Evolutionary conservation across 2,888 invertebrate genomes (phyloP), one percentile per base, ranked within the genome.

Genomic region (Lasioglossum villosulum): DNA sequence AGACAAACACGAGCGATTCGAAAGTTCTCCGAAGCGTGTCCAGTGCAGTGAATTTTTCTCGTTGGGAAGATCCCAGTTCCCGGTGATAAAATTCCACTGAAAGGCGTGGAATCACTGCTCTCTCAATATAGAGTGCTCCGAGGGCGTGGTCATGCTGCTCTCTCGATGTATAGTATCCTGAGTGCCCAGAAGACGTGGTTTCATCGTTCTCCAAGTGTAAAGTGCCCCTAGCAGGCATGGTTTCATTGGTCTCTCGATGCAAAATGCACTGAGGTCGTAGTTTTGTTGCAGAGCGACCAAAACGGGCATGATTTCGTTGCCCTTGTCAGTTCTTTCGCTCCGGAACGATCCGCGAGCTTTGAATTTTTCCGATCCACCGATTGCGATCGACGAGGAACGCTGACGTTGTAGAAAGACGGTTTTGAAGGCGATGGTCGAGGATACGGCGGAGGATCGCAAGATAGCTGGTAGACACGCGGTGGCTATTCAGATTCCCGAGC

Each of bases 401-500:
- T 86, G 88, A 88, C 72, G 59, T 56, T 52, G 73, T 59, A 45
- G 48, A 4, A 34, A 66, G n/a, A 72, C 52, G 81, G 75, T 72
- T 80, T 70, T 45, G 45, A 27, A 42, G 71, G 23, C 42, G 71
- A 45, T 71, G 27, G 16, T 27, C 71, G 71, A n/a, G 27, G 59
- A 27, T 27, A 14, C n/a, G 5, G 27, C 5, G 5, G 27, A 59
- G 59, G 14, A 66, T 14, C 16, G 66, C 30, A 6, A 66, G 30
- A 66, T 30, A 66, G 72, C 70, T 34, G 37, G 30, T 39, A 70
- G 37, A 42, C 37, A 45, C 59, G 72, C 34, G 37, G 34, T 52
- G 78, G 68, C 76, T 83, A 89, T 90, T 90, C 85, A 88, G 86
- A 89, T 90, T 85, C 73, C 71, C 71, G 39, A 72, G 76, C 71